Conservation (phyloP, 2,113 vertebrate species). For the Todiramphus chloris region DNA sequence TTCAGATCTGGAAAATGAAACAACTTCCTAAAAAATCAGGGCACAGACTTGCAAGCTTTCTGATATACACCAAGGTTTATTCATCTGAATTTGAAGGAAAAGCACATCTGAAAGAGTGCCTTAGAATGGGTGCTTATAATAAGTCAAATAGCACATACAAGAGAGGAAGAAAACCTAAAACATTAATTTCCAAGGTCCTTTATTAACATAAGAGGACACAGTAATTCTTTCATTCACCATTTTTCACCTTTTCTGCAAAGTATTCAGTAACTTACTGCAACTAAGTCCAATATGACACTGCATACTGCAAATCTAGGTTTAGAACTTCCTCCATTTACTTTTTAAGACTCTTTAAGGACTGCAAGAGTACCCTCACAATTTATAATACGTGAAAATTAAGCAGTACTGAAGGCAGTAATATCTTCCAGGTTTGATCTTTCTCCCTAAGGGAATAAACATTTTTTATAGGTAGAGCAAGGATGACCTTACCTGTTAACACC, state of each 20-base stretch:
- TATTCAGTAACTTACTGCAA: neutral
- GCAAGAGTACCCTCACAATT: neutral
- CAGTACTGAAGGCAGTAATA: neutral
- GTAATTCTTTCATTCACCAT: neutral
- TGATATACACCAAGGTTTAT: neutral
- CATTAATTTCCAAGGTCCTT: neutral
- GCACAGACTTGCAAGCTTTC: neutral
- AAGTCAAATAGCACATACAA: neutral
- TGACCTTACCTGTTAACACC: neutral
- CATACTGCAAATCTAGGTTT: neutral
- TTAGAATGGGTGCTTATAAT: neutral
- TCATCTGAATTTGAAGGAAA: neutral
- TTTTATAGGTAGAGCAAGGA: neutral
- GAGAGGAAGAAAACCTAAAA: neutral
- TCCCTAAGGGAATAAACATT: neutral
- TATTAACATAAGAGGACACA: neutral
- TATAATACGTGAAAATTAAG: neutral
- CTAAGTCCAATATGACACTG: neutral
- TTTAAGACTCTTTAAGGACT: neutral
- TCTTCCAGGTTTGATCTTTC: neutral
- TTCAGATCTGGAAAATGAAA: neutral
- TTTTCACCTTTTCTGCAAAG: neutral
- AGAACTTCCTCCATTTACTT: neutral
- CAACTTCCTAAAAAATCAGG: neutral
- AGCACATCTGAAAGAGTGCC: neutral